Evolutionary conservation across 1,140 invertebrate genomes (phyloP).

Genomic region (Lanistes nyassanus): DNA sequence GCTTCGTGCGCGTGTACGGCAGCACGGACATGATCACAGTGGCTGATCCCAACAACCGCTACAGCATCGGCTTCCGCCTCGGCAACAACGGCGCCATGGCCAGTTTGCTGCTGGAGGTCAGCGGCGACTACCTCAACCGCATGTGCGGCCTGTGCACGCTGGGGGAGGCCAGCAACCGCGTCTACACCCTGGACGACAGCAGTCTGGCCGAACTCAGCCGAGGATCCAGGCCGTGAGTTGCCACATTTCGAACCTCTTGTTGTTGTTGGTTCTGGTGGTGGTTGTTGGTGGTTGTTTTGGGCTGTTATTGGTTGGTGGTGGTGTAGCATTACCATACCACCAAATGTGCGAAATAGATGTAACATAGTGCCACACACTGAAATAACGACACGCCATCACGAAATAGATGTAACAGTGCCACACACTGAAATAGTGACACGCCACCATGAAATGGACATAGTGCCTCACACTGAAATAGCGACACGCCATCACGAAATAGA

Average conservation of each 20-base stretch:
- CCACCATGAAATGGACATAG: too few species aligned
- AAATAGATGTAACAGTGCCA: too few species aligned
- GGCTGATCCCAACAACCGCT: not conserved
- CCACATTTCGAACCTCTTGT: not conserved
- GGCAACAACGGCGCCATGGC: not conserved
- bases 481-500: too few species aligned
- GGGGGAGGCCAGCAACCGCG: not conserved
- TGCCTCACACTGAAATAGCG: too few species aligned
- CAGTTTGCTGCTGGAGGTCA: not conserved
- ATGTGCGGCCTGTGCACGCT: constrained; percentile 22
- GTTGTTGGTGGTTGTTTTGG: not conserved
- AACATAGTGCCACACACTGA: too few species aligned
- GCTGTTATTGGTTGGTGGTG: not conserved
- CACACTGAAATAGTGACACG: too few species aligned
- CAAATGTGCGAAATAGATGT: too few species aligned
- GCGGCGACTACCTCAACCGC: constrained; percentile 3
- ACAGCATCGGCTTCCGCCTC: not conserved
- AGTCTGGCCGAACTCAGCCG: too few species aligned
- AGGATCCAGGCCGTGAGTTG: not conserved
- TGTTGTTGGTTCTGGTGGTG: not conserved
- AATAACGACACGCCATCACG: too few species aligned
- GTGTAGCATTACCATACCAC: too few species aligned
- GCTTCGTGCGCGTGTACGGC: not conserved
- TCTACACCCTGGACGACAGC: not conserved
- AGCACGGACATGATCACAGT: not conserved